These are phyloP conservation scores for Scaptomyza reducta DNA, from an alignment of 2,888 invertebrate genomes.

Conservation along the genomic window DNA sequence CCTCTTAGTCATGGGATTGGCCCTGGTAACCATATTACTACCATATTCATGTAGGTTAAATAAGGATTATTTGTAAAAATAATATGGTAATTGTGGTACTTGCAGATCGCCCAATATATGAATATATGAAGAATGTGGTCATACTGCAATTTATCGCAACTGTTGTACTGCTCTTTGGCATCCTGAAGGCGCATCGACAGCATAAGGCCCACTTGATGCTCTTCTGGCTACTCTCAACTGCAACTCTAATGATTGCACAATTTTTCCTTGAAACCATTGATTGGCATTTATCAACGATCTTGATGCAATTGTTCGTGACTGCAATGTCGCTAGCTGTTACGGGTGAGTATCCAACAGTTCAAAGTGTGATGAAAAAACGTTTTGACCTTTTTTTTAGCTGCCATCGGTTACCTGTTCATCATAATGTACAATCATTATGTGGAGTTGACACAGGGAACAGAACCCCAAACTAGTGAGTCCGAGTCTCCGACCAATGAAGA, in stretches of 20 bases:
- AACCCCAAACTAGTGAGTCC: neutral
- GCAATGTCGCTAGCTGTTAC: neutral
- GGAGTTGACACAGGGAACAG: constrained; percentile 9
- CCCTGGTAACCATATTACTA: neutral
- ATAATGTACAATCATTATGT: constrained; percentile 21
- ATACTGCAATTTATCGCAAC: constrained; percentile 5
- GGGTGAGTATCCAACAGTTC: neutral
- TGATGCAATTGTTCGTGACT: neutral
- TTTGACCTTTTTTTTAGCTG: neutral
- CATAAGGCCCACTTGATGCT: constrained; percentile 10
- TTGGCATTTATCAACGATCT: accelerated
- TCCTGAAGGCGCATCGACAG: constrained; percentile 12
- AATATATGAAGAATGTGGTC: neutral
- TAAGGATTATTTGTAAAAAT: neutral
- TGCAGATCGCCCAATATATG: neutral
- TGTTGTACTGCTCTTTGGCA: constrained; percentile 11
- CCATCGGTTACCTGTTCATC: constrained; percentile 1
- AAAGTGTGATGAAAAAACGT: neutral
- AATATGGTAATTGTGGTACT: neutral
- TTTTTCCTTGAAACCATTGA: neutral
- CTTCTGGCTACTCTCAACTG: constrained; percentile 17
- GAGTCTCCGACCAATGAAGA: neutral
- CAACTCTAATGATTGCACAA: neutral
- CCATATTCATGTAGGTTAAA: neutral
- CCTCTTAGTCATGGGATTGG: constrained; percentile 8